Conservation (phyloP, 1,140 invertebrate genomes). For the Leptinotarsa undecemlineata region DNA sequence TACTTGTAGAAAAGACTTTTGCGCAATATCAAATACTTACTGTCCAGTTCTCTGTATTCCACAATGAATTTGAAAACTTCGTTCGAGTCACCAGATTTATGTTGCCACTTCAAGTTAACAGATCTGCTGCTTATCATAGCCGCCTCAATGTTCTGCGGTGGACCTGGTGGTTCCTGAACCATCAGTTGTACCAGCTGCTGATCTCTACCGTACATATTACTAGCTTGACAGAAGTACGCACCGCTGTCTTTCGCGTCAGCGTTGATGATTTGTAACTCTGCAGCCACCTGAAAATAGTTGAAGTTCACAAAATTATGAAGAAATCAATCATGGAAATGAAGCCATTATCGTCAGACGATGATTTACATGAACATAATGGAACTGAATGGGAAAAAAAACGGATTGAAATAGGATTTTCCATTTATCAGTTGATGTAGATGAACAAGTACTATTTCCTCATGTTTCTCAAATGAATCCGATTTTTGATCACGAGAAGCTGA, state of each 20-base stretch:
- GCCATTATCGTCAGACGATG: too few relatives aligned
- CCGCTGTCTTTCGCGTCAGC: conserved; percentile 76
- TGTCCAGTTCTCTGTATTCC: conserved; percentile 69
- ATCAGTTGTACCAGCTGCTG: conserved; percentile 79
- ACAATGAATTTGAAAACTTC: conserved; percentile 76
- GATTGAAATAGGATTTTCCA: too few relatives aligned
- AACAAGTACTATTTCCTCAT: too few relatives aligned
- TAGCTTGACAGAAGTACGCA: conserved; percentile 81
- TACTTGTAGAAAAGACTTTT: too few relatives aligned
- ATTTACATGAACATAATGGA: too few relatives aligned
- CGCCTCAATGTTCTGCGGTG: conserved; percentile 70
- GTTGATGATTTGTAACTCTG: conserved; percentile 73
- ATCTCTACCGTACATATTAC: conserved; percentile 80
- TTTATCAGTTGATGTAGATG: too few relatives aligned
- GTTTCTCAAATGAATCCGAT: too few relatives aligned
- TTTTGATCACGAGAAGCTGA: too few relatives aligned
- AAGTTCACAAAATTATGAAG: too few relatives aligned
- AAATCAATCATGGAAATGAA: too few relatives aligned
- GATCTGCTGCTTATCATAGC: conserved; percentile 71
- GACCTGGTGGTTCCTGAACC: conserved; percentile 79
- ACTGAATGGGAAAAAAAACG: too few relatives aligned
- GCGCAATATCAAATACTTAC: conserved; percentile 51
- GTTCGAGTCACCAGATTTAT: conserved; percentile 66
- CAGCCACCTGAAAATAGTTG: conserved; percentile 51
- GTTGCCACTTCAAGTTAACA: conserved; percentile 77